Evolutionary conservation across 2,113 vertebrate genomes (phyloP), one percentile per base, ranked within the genome.

Genomic region (Tursiops truncatus): DNA sequence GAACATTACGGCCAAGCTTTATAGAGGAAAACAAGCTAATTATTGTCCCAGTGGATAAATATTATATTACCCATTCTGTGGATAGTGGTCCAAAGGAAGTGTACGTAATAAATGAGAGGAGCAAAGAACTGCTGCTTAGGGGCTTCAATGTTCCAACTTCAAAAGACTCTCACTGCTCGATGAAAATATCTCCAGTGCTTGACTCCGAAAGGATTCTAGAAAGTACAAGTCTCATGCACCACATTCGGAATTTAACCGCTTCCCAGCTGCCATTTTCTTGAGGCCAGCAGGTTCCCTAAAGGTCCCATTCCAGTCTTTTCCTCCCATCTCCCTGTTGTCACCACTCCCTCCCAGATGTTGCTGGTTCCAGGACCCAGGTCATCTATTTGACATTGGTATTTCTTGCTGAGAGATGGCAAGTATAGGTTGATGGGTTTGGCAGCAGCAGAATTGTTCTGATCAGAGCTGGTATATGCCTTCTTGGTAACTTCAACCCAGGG

Each of bases 1-100:
- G 84, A 94, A 80, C 62, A 50, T 95, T 91, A 95, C 50, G 79
- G 56, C 68, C 63, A 60, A 74, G 63, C 53, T 95, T 93, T 92
- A 83, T 9, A 36, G 91, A 89, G 74, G 63, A 95, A 96, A 97
- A 67, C 87, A 92, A 89, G 91, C 86, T 87, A 94, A 83, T 93
- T 70, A 83, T 26, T 89, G 28, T 89, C 63, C 91, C 92, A 21
- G 5, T 31, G 70, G 85, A 86, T 71, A 87, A 60, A 60, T 71
- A 53, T 82, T 60, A 10, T 60, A 58, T 60, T 84, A 89, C 63
- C 92, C 63, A 82, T 63, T 82, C 62, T 25, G 20, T 6, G 26
- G 76, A 67, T 8, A 50, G 65, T 50, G 41, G 80, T 91, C 70
- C 89, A 93, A 58, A 87, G 77, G 79, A 93, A 86, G 36, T 60